Evolutionary conservation across 2,113 vertebrate species (phyloP).

Genomic region (Xiphorhynchus elegans): DNA sequence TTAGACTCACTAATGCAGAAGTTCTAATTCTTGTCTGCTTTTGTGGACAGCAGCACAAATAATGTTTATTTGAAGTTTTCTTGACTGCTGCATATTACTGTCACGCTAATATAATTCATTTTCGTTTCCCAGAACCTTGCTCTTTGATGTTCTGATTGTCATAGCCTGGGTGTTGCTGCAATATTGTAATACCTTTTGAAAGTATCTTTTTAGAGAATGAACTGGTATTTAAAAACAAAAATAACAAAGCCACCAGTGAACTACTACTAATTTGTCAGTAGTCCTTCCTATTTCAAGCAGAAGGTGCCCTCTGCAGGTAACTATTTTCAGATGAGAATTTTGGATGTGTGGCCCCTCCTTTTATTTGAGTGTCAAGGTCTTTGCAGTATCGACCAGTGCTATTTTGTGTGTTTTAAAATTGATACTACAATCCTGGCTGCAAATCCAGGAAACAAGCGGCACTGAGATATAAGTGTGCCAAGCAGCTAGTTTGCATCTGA

Average conservation of each 20-base stretch:
- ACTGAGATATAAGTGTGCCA: background rate
- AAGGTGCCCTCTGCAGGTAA: slow-evolving; percentile 60
- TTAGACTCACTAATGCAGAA: background rate
- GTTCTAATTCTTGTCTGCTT: background rate
- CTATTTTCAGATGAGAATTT: background rate
- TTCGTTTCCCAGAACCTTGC: background rate
- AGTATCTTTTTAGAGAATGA: background rate
- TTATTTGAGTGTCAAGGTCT: background rate
- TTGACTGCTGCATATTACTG: background rate
- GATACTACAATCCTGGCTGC: background rate
- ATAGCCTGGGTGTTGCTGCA: background rate
- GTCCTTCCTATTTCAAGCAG: background rate
- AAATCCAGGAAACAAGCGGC: background rate
- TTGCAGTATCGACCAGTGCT: fast-evolving
- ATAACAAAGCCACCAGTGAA: background rate
- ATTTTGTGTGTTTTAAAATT: background rate
- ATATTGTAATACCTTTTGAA: background rate
- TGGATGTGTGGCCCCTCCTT: background rate
- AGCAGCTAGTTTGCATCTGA: background rate
- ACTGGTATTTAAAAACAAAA: background rate
- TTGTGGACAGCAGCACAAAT: fast-evolving
- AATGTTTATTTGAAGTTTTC: background rate
- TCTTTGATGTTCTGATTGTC: background rate
- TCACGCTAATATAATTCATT: background rate
- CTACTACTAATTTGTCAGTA: background rate